Evolutionary conservation across 1,140 invertebrate genomes (phyloP).

Genomic region (Polypedilum vanderplanki): DNA sequence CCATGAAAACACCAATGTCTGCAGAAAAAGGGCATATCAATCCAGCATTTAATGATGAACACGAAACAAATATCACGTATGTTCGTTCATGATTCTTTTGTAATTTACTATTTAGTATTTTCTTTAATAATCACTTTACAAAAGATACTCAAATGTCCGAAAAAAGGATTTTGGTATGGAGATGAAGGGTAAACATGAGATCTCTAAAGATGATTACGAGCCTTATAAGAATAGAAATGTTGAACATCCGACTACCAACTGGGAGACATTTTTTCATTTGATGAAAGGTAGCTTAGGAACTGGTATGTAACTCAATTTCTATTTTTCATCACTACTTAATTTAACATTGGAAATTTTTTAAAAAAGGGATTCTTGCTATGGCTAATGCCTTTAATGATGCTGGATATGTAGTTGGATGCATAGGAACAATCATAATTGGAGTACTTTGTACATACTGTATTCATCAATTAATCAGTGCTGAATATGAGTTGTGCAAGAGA

Average conservation of each 20-base stretch:
- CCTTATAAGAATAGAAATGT: slow-evolving; percentile 58
- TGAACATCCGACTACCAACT: slow-evolving; percentile 66
- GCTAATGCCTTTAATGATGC: slow-evolving; percentile 74
- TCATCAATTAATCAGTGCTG: slow-evolving; percentile 60
- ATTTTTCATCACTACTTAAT: background rate
- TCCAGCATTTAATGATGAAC: slow-evolving; percentile 39
- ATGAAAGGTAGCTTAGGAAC: slow-evolving; percentile 83
- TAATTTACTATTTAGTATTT: background rate
- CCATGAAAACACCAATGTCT: slow-evolving; percentile 25
- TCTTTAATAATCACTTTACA: background rate
- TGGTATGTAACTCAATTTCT: slow-evolving; percentile 44
- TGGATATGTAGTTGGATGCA: slow-evolving; percentile 60
- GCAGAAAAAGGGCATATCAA: slow-evolving; percentile 41
- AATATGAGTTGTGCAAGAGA: slow-evolving; percentile 62
- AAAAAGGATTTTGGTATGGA: slow-evolving; percentile 43
- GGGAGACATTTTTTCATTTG: slow-evolving; percentile 71
- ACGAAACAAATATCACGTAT: slow-evolving; percentile 31
- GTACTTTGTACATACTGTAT: slow-evolving; percentile 73
- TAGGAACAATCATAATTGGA: slow-evolving; percentile 63
- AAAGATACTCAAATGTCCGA: slow-evolving; percentile 31
- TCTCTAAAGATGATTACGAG: slow-evolving; percentile 49
- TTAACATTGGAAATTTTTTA: no score
- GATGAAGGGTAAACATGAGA: slow-evolving; percentile 45
- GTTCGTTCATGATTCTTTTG: background rate
- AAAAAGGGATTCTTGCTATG: slow-evolving; percentile 69